Conservation (phyloP, 1,140 invertebrate genomes). For the Panagrolaimus sp. region DNA sequence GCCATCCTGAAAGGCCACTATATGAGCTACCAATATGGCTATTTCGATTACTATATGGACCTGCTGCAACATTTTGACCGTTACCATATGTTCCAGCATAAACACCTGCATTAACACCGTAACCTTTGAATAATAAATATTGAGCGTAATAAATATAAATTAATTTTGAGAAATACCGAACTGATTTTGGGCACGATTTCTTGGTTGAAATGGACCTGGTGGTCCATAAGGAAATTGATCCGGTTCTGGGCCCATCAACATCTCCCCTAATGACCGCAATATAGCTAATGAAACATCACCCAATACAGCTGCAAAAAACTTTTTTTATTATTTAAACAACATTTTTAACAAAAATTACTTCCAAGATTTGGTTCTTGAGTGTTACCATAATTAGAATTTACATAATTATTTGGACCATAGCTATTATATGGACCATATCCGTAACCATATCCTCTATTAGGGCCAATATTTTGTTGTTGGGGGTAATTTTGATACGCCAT, state of each 20-base stretch:
- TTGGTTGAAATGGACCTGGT: neutral
- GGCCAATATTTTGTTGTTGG: neutral
- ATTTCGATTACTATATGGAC: neutral
- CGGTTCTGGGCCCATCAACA: neutral
- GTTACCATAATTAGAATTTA: neutral
- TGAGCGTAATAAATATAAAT: neutral
- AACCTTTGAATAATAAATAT: slow-evolving; percentile 1
- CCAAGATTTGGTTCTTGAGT: neutral
- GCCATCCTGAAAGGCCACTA: neutral
- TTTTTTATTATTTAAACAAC: neutral
- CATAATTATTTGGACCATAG: neutral
- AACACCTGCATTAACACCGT: slow-evolving; percentile 3
- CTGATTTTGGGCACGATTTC: neutral
- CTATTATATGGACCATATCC: neutral
- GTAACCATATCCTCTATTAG: neutral
- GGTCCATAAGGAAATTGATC: slow-evolving; percentile 4
- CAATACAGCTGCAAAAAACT: neutral
- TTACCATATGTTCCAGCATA: neutral
- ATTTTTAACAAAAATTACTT: neutral
- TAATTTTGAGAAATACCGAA: neutral
- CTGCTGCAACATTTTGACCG: neutral
- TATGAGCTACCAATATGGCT: neutral
- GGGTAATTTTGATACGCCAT: neutral
- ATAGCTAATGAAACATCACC: neutral
- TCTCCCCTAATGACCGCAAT: neutral